A percentile compares a stretch with the other conserved stretches of the same genome.
Evolutionary conservation across 2,888 invertebrate genomes (phyloP).

Genomic region (Meghimatium bilineatum): DNA sequence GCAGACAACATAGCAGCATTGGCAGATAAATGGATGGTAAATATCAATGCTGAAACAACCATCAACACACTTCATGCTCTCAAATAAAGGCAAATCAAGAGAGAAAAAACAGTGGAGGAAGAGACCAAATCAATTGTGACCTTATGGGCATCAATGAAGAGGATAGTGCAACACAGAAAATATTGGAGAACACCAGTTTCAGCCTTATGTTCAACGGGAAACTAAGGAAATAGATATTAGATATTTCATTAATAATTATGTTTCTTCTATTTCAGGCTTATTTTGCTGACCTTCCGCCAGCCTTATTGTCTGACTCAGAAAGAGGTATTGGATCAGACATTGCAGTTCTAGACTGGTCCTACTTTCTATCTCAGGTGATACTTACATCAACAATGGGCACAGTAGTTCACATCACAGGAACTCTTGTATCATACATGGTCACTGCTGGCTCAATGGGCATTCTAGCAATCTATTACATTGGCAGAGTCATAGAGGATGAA

Average conservation of each 20-base stretch:
- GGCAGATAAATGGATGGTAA: too few species aligned
- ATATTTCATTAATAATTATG: neutral
- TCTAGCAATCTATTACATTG: conserved; percentile 70
- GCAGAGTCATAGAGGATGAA: conserved; percentile 44
- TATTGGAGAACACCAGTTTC: too few species aligned
- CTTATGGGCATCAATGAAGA: too few species aligned
- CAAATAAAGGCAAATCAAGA: too few species aligned
- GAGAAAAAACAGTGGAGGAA: too few species aligned
- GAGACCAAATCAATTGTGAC: too few species aligned
- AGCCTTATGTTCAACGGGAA: too few species aligned
- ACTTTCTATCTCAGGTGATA: conserved; percentile 76
- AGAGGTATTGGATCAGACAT: conserved; percentile 96
- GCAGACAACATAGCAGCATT: too few species aligned
- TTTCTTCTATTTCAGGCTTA: conserved; percentile 67
- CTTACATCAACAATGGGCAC: conserved; percentile 78
- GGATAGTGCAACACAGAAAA: too few species aligned
- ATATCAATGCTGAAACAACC: too few species aligned
- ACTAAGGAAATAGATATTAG: too few species aligned
- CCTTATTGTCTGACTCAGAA: conserved; percentile 46
- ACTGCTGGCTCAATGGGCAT: conserved; percentile 76
- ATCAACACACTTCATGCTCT: too few species aligned
- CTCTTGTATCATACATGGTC: conserved; percentile 77
- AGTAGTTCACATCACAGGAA: conserved; percentile 77
- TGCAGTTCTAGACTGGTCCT: conserved; percentile 81
- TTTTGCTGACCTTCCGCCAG: conserved; percentile 68